Percentiles rank a stretch among this genome's conserved stretches.
Evolutionary conservation across 2,113 vertebrate genomes (phyloP).

Genomic region (Trogon surrucura): DNA sequence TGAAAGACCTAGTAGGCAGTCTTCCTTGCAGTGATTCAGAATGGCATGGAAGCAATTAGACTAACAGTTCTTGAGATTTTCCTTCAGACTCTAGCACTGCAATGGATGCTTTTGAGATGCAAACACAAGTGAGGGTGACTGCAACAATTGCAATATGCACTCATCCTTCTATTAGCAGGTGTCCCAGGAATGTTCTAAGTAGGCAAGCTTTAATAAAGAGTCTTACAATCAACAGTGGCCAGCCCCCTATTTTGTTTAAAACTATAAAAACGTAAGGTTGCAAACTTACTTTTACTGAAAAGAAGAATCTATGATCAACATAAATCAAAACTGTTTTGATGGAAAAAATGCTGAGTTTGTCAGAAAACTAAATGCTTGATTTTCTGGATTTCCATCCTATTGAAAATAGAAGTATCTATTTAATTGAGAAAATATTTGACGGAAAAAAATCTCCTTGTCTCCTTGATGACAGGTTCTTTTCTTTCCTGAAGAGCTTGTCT

Average conservation of each 20-base stretch:
- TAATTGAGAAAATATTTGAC: conserved; percentile 30
- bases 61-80: neutral
- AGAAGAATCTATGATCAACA: neutral
- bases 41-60: neutral
- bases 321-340: conserved; percentile 10
- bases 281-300: neutral
- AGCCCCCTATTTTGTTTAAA: neutral
- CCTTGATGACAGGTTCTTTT: conserved; percentile 12
- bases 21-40: neutral
- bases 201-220: neutral
- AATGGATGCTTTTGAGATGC: neutral
- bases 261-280: neutral
- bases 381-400: conserved; percentile 11
- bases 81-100: neutral
- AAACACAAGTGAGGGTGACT: neutral
- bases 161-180: neutral
- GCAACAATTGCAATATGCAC: neutral
- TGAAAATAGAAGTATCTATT: conserved; percentile 33
- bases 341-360: neutral
- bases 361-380: neutral
- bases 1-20: neutral
- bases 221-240: neutral
- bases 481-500: neutral
- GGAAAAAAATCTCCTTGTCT: neutral
- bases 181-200: neutral